Conservation (phyloP, 2,888 invertebrate genomes). For the Oegoconia quadripuncta region DNA sequence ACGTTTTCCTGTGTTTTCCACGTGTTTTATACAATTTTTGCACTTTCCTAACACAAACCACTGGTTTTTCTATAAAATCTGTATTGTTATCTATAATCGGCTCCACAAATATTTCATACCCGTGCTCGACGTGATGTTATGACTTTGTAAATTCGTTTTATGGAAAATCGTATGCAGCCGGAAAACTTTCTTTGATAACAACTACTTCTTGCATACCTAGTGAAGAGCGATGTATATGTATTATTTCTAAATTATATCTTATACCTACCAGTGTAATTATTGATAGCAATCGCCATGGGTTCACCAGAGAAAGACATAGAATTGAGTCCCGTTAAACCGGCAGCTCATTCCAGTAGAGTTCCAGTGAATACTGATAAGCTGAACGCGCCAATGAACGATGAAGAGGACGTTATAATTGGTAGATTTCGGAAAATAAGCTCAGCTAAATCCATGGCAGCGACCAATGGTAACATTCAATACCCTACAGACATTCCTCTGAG, state of each 20-base stretch:
- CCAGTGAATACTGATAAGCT: slow-evolving; percentile 32
- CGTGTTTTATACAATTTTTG: slow-evolving; percentile 25
- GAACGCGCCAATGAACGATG: slow-evolving; percentile 48
- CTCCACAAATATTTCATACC: neutral
- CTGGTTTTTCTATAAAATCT: neutral
- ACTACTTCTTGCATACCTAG: neutral
- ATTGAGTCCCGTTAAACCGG: slow-evolving; percentile 52
- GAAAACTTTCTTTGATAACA: neutral
- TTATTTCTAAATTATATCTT: too few relatives aligned
- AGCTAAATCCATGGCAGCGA: slow-evolving; percentile 75
- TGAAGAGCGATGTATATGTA: too few relatives aligned
- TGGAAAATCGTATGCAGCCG: neutral
- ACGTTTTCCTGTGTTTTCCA: slow-evolving; percentile 18
- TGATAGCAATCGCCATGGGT: slow-evolving; percentile 37
- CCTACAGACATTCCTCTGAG: slow-evolving; percentile 49
- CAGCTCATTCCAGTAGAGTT: slow-evolving; percentile 32
- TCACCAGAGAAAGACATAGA: slow-evolving; percentile 66
- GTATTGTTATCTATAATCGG: neutral
- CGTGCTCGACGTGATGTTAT: too few relatives aligned
- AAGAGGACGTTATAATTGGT: slow-evolving; percentile 73
- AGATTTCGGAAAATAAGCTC: slow-evolving; percentile 74
- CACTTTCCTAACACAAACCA: slow-evolving; percentile 20
- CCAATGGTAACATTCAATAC: slow-evolving; percentile 70
- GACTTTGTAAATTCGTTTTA: neutral
- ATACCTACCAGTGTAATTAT: neutral